Evolutionary conservation across 2,113 vertebrate genomes (phyloP).

Genomic region (Paradoxurus hermaphroditus): DNA sequence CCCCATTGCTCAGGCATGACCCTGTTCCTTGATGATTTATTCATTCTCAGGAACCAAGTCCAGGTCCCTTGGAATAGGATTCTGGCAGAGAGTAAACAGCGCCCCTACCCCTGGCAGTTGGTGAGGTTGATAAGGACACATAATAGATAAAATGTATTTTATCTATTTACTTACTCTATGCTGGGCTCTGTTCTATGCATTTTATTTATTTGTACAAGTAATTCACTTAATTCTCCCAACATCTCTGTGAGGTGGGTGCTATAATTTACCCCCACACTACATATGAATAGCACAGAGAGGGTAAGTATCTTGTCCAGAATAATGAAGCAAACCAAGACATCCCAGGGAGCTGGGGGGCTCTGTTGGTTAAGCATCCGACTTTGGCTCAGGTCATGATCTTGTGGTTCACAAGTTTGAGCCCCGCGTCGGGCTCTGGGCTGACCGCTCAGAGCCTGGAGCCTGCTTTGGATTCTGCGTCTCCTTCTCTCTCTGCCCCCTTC

Average conservation of each 20-base stretch:
- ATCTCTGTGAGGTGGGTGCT: neutral
- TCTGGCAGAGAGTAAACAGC: neutral
- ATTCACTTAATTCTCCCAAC: neutral
- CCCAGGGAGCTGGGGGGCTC: too few species aligned
- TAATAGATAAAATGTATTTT: neutral
- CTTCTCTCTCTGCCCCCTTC: too few species aligned
- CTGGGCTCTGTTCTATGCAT: neutral
- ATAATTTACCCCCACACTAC: neutral
- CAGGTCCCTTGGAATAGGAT: neutral
- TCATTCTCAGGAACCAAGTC: neutral
- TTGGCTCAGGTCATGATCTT: too few species aligned
- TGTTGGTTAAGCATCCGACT: too few species aligned
- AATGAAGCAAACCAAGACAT: neutral
- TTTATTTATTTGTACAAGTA: neutral
- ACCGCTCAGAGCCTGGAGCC: too few species aligned
- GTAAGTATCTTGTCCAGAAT: neutral
- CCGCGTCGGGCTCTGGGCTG: too few species aligned
- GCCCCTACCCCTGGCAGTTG: neutral
- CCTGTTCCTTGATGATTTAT: neutral
- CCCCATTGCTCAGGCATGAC: neutral
- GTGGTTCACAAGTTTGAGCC: too few species aligned
- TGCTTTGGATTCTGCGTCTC: too few species aligned
- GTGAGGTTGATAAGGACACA: neutral
- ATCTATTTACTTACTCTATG: neutral
- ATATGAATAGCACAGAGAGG: neutral